phyloP scores from a whole-genome alignment of 2,888 invertebrate species.

The Ophonus ardosiacus region DNA sequence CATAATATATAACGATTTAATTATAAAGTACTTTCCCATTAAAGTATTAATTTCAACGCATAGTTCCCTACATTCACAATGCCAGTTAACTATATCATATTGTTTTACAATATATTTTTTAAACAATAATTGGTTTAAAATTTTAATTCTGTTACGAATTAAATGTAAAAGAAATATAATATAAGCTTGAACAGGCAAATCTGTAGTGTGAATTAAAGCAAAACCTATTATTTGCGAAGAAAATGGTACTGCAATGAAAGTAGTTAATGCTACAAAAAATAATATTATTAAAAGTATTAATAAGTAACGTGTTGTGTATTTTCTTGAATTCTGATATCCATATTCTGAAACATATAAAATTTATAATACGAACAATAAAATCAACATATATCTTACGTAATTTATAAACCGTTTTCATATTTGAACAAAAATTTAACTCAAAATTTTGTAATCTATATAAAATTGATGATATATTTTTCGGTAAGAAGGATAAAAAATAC shows the following conservation, averaged over 20 bases:
- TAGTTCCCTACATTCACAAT: neutral
- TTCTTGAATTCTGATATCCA: neutral
- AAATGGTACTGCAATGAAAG: neutral
- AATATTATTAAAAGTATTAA: neutral
- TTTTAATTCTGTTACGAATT: constrained; percentile 9
- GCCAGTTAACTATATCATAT: neutral
- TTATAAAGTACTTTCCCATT: neutral
- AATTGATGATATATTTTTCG: neutral
- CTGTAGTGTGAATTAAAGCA: neutral
- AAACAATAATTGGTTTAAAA: neutral
- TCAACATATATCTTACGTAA: neutral
- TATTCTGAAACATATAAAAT: neutral
- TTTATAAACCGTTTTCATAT: neutral
- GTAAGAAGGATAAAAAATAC: neutral
- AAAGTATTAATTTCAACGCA: constrained; percentile 4
- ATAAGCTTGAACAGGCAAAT: neutral
- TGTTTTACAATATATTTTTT: neutral
- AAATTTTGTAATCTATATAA: neutral
- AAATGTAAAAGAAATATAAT: neutral
- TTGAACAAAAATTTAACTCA: neutral
- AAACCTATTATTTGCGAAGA: neutral
- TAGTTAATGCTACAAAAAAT: neutral
- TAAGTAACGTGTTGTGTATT: neutral
- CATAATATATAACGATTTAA: constrained; percentile 1
- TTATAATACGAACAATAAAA: neutral